Evolutionary conservation across 2,888 invertebrate genomes (phyloP), one percentile per base, ranked within the genome.

Genomic region (Thumatha senex): DNA sequence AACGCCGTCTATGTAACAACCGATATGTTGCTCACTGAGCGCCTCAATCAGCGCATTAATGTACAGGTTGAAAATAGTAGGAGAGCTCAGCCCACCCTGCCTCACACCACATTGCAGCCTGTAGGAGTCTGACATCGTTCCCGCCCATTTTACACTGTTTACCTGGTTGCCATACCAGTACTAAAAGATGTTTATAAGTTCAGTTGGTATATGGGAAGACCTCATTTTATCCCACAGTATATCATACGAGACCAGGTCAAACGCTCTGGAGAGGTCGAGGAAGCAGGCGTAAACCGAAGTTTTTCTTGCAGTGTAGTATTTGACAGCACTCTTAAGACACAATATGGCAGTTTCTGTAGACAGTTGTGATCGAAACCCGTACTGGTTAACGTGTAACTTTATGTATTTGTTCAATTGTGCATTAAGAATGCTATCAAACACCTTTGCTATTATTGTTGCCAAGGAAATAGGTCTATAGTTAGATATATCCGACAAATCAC

Each of bases 301-400:
- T 2, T 43, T 42, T 15, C 58, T 41, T 2, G 43, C 40, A 1
- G 53, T 55, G 18, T 56, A 57, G 11, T 63, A 61, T 38, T 40
- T 30, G 11, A 51, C 49, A 14, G 59, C 47, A 8, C 56, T 47
- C 45, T 61, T 59, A 3, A 63, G 14, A 12, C 41, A 14, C 3
- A 57, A 7, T 7, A 63, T 52, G 1, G 60, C 56, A 12, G 11
- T 45, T 30, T 63, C 55, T 5, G 56, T 63, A 1, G 59, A 63
- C 7, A 58, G 43, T 7, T 43, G 44, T 0, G 46, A 11, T 5
- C 41, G 29, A 30, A 61, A 61, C 0, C 54, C 54, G 7, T 56
- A 54, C 15, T 56, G 55, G 44, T 11, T 24, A 8, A 30, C 40
- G 9, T 40, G 40, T 9, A 40, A 7, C 13, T n/a, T 2, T 8